Base-by-base conservation (phyloP, 2,888 invertebrate species). In the Pristionchus fissidentatus region DNA sequence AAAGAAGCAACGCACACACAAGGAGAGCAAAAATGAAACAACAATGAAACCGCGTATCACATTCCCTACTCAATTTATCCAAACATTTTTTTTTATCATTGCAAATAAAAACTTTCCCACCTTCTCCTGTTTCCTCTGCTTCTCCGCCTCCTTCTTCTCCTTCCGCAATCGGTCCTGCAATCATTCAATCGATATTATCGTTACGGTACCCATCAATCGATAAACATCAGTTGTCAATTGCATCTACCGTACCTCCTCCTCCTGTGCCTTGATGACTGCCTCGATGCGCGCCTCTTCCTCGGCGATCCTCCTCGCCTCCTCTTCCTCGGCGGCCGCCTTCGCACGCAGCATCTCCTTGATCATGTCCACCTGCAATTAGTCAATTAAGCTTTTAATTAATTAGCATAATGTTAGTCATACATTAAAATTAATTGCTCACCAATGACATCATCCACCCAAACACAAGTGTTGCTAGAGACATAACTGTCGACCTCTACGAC, bases 51-150 rank as follows among this genome's bases (percentile, higher is more conserved):
- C n/a, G n/a, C n/a, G n/a, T n/a, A n/a, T n/a, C n/a, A n/a, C n/a
- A n/a, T n/a, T n/a, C n/a, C n/a, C n/a, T n/a, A n/a, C n/a, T n/a
- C n/a, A n/a, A n/a, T 32, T 62, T 29, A 29, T 4, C 0, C 62
- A 32, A 32, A 91, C 95, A 95, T 92, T 97, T 98, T 93, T 95
- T 96, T 92, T 95, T 95, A 88, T 96, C 96, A 92, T 96, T 93
- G 98, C 98, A 22, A 96, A 96, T 93, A 98, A 98, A 89, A 97
- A 94, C 91, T 96, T 95, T 92, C 97, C 97, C 87, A 96, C 97
- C 79, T 96, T 95, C 92, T 97, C 97, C 92, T 96, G 97, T 93
- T 97, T 96, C 92, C 96, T 96, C 91, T 96, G 95, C 92, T 97
- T 98, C 93, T 96, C 96, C 92, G 95, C 95, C 88, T 96, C 96